Evolutionary conservation across 2,113 vertebrate species (phyloP).

Genomic region (Lophotis ruficrista): DNA sequence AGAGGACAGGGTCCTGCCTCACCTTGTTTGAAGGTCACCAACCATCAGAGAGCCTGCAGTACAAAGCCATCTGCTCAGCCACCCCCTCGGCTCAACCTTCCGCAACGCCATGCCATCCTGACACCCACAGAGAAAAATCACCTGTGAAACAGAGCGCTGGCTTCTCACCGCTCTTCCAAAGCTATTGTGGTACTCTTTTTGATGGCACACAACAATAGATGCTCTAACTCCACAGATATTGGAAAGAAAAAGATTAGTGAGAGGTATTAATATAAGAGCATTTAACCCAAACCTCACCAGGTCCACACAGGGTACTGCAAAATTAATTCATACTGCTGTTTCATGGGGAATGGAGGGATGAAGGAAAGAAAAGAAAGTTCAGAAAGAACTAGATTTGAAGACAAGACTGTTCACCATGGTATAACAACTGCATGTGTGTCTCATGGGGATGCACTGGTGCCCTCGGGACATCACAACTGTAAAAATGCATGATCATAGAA

Average conservation of each 20-base stretch:
- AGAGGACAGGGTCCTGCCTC: not conserved
- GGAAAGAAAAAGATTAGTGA: not conserved
- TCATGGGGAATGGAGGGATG: not conserved
- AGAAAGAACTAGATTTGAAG: not conserved
- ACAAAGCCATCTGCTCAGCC: slow-evolving; percentile 1
- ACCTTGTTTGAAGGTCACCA: not conserved
- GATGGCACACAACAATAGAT: not conserved
- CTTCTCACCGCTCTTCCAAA: not conserved
- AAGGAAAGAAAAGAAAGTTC: not conserved
- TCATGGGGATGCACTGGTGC: not conserved
- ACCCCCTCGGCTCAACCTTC: not conserved
- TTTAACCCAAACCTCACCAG: not conserved
- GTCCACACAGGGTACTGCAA: not conserved
- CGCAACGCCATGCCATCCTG: rapidly evolving
- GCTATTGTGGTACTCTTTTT: not conserved
- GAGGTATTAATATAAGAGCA: not conserved
- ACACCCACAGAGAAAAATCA: not conserved
- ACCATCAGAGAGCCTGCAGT: not conserved
- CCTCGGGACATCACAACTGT: not conserved
- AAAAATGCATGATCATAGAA: not conserved
- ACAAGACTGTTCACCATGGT: not conserved
- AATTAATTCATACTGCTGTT: not conserved
- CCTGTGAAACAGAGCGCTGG: not conserved
- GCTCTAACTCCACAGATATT: not conserved
- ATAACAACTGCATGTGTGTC: rapidly evolving